Evolutionary conservation across 2,888 invertebrate genomes (phyloP).

Genomic region (Hololepta plana): DNA sequence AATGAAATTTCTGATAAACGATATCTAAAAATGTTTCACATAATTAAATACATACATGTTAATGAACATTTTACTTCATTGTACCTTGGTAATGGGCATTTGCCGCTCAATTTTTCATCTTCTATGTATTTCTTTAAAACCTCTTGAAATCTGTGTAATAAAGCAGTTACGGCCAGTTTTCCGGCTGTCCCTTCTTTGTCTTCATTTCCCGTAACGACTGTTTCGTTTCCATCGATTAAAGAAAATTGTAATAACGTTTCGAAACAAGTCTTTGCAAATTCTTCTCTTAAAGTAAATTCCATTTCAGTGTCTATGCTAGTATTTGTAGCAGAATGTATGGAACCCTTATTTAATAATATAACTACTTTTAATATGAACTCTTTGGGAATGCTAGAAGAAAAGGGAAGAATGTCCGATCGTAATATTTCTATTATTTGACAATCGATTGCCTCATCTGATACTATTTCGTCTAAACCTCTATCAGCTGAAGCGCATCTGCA

Average conservation of each 20-base stretch:
- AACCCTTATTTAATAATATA: slow-evolving; percentile 67
- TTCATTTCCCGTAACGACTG: no score
- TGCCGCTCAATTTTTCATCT: slow-evolving; percentile 66
- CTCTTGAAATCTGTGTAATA: slow-evolving; percentile 83
- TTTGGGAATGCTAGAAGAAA: slow-evolving; percentile 57
- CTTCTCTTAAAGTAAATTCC: slow-evolving; percentile 71
- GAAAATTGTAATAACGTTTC: slow-evolving; percentile 92
- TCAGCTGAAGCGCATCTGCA: slow-evolving; percentile 35
- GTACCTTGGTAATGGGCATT: slow-evolving; percentile 69
- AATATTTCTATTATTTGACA: slow-evolving; percentile 67
- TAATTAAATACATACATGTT: slow-evolving; percentile 4
- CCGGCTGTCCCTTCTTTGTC: slow-evolving; percentile 51
- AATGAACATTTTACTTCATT: background rate
- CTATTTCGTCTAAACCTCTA: slow-evolving; percentile 38
- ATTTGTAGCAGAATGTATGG: slow-evolving; percentile 58
- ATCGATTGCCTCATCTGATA: slow-evolving; percentile 61
- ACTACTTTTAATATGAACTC: slow-evolving; percentile 72
- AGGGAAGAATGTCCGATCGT: slow-evolving; percentile 65
- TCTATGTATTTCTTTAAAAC: slow-evolving; percentile 77
- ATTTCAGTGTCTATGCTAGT: slow-evolving; percentile 57
- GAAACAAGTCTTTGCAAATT: slow-evolving; percentile 92
- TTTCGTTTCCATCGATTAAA: slow-evolving; percentile 59
- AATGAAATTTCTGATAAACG: slow-evolving; percentile 90
- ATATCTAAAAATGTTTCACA: slow-evolving; percentile 42
- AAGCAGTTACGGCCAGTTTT: slow-evolving; percentile 74